Base-by-base conservation (phyloP, 2,888 invertebrate species). In the Scaeva pyrastri region DNA sequence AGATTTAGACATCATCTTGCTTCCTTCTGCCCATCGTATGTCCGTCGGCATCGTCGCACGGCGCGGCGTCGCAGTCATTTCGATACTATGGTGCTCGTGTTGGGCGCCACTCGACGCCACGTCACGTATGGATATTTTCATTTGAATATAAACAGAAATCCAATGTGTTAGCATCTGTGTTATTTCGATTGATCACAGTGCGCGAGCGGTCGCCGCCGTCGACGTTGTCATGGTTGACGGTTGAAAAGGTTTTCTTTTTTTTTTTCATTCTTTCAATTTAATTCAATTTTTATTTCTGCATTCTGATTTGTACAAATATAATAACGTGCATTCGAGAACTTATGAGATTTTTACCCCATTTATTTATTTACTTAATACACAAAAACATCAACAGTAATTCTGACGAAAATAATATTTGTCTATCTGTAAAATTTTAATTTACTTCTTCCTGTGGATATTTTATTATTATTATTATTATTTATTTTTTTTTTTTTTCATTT, bases 401-500 rank as follows among this genome's bases (percentile, higher is more conserved):
- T 7, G 16, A 56, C 48, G 36, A 43, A 77, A 68, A 31, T 23
- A 50, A 70, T 77, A 70, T 77, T 70, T 77, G 19, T 41, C 66
- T 48, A 79, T 79, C 45, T 58, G 58, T 48, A 73, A 45, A 64
- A 66, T 73, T 71, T 73, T 79, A 74, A 79, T 73, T 68, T 74
- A 79, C 66, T 79, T 50, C 72, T 71, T 64, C 78, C 62, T 48
- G 72, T 26, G 55, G 39, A 68, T 72, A 23, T 62, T 36, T 52
- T 31, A 71, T 77, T 55, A 16, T 14, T 19, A 1, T n/a, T n/a
- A n/a, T n/a, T n/a, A n/a, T 2, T 16, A 19, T 48, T 7, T 19
- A 19, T 48, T 48, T 48, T 19, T 48, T 19, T 48, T 48, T 55
- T 26, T 23, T 1, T 11, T n/a, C n/a, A n/a, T 26, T 14, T 52